Conservation (phyloP, 1,140 invertebrate species). For the Dryas iulia region DNA sequence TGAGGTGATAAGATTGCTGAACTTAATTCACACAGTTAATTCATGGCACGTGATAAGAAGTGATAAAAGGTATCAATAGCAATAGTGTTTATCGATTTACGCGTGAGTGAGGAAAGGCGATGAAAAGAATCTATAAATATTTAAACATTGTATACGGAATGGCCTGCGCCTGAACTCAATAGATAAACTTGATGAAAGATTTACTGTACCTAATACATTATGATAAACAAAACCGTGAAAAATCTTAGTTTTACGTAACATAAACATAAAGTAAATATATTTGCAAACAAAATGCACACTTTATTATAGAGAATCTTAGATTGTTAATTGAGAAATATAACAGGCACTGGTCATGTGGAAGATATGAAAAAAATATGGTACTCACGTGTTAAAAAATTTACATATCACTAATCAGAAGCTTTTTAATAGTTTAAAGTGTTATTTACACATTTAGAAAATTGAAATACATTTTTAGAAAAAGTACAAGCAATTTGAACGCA, state of each 20-base stretch:
- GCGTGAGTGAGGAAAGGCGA: conserved; percentile 49
- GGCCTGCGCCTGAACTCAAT: conserved; percentile 35
- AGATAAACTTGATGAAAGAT: conserved; percentile 49
- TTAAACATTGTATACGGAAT: conserved; percentile 43
- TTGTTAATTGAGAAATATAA: background rate
- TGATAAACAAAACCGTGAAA: background rate
- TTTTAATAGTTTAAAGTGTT: no score
- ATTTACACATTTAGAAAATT: no score
- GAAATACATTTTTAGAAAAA: no score
- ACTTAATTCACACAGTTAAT: background rate
- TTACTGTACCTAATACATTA: conserved; percentile 39
- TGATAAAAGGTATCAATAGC: conserved; percentile 31
- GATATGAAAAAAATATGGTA: no score
- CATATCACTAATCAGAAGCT: no score
- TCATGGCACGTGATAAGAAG: background rate
- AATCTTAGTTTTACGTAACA: background rate
- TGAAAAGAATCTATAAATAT: conserved; percentile 65
- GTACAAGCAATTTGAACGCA: no score
- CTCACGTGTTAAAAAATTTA: no score
- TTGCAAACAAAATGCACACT: no score
- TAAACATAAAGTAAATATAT: no score
- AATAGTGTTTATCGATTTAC: conserved; percentile 54
- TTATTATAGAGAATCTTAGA: background rate
- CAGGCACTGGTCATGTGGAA: background rate
- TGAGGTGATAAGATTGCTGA: background rate